These are phyloP conservation scores for Meloidogyne hapla DNA, from an alignment of 1,140 invertebrate species.

Conservation along the genomic window DNA sequence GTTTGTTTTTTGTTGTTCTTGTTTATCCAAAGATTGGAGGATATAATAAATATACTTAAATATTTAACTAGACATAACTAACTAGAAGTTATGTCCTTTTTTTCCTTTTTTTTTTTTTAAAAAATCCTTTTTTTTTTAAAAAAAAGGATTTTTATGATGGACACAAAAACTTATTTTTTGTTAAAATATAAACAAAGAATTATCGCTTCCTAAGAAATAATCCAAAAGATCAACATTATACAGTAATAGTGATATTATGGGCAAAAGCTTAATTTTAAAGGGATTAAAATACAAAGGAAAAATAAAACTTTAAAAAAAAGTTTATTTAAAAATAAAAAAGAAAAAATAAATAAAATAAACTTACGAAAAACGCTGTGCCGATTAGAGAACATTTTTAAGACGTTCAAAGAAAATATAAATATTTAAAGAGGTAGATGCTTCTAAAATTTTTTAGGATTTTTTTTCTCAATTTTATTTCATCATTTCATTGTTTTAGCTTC, in stretches of 20 bases:
- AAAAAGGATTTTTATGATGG: not conserved
- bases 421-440: not conserved
- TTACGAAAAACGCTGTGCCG: slow-evolving; percentile 1
- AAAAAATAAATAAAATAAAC: not conserved
- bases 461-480: not conserved
- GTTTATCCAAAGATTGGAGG: no score
- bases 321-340: not conserved
- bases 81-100: no score
- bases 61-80: slow-evolving; percentile 1
- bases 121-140: not conserved
- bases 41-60: not conserved
- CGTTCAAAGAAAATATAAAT: not conserved
- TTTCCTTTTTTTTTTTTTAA: not conserved
- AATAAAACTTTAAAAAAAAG: not conserved
- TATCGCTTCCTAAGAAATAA: not conserved
- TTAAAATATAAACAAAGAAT: not conserved
- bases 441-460: not conserved
- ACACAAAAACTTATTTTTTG: not conserved
- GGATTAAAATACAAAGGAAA: not conserved
- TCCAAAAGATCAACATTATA: not conserved
- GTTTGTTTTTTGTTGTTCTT: no score
- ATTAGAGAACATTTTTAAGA: not conserved
- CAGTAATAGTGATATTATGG: not conserved
- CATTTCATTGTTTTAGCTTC: not conserved
- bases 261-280: not conserved